Evolutionary conservation across 1,140 invertebrate species (phyloP).

Genomic region (Lethrus apterus): DNA sequence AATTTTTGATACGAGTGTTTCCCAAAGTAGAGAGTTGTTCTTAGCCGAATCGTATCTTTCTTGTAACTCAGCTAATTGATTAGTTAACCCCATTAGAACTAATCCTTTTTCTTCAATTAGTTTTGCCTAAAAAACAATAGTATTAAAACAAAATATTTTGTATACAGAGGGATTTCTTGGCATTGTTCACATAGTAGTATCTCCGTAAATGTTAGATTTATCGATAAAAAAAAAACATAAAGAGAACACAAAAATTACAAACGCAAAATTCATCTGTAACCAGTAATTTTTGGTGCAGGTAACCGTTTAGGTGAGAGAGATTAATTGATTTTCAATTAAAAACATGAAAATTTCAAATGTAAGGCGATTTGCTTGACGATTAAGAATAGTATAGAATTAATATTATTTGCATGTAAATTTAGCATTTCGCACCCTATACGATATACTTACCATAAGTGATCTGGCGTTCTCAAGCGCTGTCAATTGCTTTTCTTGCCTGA

Average conservation of each 20-base stretch:
- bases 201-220: no score
- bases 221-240: no score
- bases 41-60: slow-evolving; percentile 15
- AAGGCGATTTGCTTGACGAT: no score
- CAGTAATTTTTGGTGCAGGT: no score
- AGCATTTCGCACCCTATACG: neutral
- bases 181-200: no score
- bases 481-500: slow-evolving; percentile 17
- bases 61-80: slow-evolving; percentile 14
- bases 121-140: slow-evolving; percentile 4
- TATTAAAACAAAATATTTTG: no score
- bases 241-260: no score
- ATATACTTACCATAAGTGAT: slow-evolving; percentile 17
- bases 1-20: slow-evolving; percentile 11
- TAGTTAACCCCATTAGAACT: slow-evolving; percentile 16
- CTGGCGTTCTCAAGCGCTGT: slow-evolving; percentile 18
- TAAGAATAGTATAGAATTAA: neutral
- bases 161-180: no score
- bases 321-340: no score
- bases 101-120: slow-evolving; percentile 11
- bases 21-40: slow-evolving; percentile 15
- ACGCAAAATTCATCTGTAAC: no score
- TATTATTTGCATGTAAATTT: neutral
- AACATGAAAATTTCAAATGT: no score
- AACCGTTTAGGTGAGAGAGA: no score